Percentiles rank a stretch among this genome's conserved stretches.
These are phyloP conservation scores for Acipenser oxyrinchus DNA, from an alignment of 2,797 vertebrate genomes.

Conservation along the genomic window DNA sequence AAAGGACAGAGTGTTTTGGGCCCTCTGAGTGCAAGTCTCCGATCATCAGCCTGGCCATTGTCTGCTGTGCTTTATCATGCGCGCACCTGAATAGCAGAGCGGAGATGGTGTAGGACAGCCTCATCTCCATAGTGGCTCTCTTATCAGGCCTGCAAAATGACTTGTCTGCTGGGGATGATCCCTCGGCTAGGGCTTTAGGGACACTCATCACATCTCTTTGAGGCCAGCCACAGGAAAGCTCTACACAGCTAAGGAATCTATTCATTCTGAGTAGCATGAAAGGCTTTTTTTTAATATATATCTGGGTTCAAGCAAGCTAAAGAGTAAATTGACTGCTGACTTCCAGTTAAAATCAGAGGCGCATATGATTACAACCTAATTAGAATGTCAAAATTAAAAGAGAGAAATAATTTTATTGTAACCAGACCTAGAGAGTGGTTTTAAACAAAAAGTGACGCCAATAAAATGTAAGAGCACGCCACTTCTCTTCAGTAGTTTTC, in stretches of 20 bases:
- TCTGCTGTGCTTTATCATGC: constrained; percentile 39
- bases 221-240: constrained; percentile 36
- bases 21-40: constrained; percentile 27
- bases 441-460: not conserved
- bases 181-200: constrained; percentile 42
- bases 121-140: constrained; percentile 42
- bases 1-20: not conserved
- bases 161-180: constrained; percentile 51
- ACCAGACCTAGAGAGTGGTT: constrained; percentile 24
- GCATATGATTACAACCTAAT: constrained; percentile 37
- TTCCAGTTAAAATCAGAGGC: constrained; percentile 38
- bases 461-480: constrained; percentile 22
- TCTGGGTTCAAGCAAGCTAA: not conserved
- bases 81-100: constrained; percentile 37
- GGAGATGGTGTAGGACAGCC: constrained; percentile 31
- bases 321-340: no score
- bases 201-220: constrained; percentile 36
- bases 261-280: constrained; percentile 51
- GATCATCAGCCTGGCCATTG: constrained; percentile 46
- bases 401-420: constrained; percentile 29
- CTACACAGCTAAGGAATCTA: constrained; percentile 40
- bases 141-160: constrained; percentile 60
- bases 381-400: constrained; percentile 22
- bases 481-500: constrained; percentile 8
- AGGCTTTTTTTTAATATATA: constrained; percentile 29